Conservation (phyloP, 2,797 vertebrate species). For the Sciurus vulgaris region DNA sequence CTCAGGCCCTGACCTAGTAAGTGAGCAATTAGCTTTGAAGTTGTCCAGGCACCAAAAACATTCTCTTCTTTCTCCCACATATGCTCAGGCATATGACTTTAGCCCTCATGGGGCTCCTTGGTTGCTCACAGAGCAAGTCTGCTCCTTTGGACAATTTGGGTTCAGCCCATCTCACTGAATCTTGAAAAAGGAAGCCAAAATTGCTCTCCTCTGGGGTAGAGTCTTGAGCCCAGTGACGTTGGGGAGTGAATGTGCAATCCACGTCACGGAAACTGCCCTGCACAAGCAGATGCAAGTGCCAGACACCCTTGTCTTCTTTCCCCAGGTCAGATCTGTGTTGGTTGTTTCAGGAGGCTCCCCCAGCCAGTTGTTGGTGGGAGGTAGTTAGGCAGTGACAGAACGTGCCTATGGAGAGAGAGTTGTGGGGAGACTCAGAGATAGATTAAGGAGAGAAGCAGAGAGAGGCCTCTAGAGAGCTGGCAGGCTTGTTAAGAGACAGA, state of each 20-base stretch:
- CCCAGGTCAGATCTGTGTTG: background rate
- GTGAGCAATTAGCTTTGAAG: background rate
- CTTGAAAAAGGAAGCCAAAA: background rate
- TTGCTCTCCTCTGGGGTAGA: background rate
- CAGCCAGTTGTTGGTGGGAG: background rate
- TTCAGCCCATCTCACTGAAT: background rate
- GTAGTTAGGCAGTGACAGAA: background rate
- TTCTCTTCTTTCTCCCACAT: background rate
- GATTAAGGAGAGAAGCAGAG: background rate
- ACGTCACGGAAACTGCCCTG: background rate
- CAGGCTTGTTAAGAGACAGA: background rate
- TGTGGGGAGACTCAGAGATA: background rate
- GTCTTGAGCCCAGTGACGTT: background rate
- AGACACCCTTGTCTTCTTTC: background rate
- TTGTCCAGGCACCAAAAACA: background rate
- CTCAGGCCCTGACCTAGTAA: background rate
- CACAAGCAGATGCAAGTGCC: background rate
- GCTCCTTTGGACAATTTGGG: background rate
- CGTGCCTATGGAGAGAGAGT: background rate
- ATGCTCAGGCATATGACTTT: background rate
- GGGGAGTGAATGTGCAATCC: background rate
- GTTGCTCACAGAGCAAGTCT: background rate
- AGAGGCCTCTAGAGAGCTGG: background rate
- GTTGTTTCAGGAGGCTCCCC: background rate
- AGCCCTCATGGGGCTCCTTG: background rate